Percentiles rank a stretch among this genome's conserved stretches.
phyloP scores from a whole-genome alignment of 2,888 invertebrate species.

The Polydesmus complanatus region DNA sequence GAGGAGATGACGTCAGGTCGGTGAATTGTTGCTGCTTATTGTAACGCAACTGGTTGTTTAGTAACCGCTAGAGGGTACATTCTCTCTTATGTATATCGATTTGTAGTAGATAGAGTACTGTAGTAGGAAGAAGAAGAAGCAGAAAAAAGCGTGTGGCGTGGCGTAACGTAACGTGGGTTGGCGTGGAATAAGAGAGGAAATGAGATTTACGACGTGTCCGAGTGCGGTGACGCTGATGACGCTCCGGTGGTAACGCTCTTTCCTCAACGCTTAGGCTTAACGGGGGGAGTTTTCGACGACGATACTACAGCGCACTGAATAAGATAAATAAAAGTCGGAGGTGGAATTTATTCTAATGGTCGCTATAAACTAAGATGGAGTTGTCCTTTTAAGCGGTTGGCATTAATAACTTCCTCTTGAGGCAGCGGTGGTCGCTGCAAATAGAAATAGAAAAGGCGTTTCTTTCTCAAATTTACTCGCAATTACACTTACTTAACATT shows the following conservation, averaged over 20 bases:
- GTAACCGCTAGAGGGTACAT: too few species aligned
- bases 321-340: background rate
- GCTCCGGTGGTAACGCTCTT: too few species aligned
- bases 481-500: too few species aligned
- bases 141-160: background rate
- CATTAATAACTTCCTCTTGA: too few species aligned
- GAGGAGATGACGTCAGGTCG: too few species aligned
- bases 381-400: background rate
- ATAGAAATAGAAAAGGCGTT: too few species aligned
- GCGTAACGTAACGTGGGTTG: background rate
- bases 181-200: background rate
- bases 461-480: too few species aligned
- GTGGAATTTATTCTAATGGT: background rate
- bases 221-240: background rate
- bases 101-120: too few species aligned
- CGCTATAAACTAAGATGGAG: background rate
- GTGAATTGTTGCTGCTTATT: too few species aligned
- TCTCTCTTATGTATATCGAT: too few species aligned
- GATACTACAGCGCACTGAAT: background rate
- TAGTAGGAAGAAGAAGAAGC: background rate
- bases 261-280: background rate
- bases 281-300: background rate
- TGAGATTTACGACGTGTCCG: background rate
- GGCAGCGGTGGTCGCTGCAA: too few species aligned
- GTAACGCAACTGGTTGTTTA: too few species aligned